These are phyloP conservation scores for Thymelicus acteon DNA, from an alignment of 2,888 invertebrate species.

Conservation along the genomic window DNA sequence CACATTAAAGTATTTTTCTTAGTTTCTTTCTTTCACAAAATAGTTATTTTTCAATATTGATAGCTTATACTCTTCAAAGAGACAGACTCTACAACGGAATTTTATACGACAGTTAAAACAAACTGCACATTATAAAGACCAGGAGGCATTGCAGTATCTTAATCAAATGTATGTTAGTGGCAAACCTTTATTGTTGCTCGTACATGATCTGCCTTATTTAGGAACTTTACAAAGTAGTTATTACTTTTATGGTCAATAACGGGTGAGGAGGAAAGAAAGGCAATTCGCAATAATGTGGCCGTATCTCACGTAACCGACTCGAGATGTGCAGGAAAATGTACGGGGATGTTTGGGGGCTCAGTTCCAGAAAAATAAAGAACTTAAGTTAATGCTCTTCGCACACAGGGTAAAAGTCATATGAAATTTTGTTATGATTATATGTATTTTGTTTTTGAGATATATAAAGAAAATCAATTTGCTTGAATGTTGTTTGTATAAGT, in stretches of 20 bases:
- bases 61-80: too few relatives aligned
- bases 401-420: too few relatives aligned
- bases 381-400: neutral
- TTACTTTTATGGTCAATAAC: slow-evolving; percentile 58
- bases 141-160: neutral
- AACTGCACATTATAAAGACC: neutral
- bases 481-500: too few relatives aligned
- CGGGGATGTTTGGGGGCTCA: neutral
- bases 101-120: too few relatives aligned
- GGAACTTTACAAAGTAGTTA: slow-evolving; percentile 56
- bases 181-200: slow-evolving; percentile 45
- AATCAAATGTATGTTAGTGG: neutral
- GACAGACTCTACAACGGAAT: too few relatives aligned
- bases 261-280: slow-evolving; percentile 33
- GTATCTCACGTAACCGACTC: slow-evolving; percentile 8
- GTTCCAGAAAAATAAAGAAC: neutral
- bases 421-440: too few relatives aligned
- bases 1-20: too few relatives aligned
- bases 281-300: slow-evolving; percentile 32
- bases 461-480: too few relatives aligned
- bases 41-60: too few relatives aligned
- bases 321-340: slow-evolving; percentile 18
- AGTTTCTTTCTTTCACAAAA: too few relatives aligned
- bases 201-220: slow-evolving; percentile 48
- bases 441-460: too few relatives aligned